Percentiles rank a stretch among this genome's conserved stretches.
Conservation (phyloP, 1,140 invertebrate genomes). For the Holotrichia oblita region DNA sequence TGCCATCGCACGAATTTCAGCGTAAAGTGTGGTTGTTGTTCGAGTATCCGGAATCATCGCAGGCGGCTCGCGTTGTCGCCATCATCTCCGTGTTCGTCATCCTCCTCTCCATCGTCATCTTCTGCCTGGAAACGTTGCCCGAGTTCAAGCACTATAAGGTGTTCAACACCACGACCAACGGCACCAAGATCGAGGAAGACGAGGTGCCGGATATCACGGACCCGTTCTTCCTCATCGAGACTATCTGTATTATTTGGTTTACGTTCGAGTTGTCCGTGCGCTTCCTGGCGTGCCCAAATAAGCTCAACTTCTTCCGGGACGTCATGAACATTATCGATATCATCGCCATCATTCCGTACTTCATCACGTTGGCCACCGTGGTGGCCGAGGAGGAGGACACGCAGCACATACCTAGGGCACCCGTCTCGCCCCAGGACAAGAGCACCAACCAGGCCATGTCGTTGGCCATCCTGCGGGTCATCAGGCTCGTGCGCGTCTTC, state of each 20-base stretch:
- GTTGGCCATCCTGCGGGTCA: constrained; percentile 95
- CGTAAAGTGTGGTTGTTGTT: constrained; percentile 98
- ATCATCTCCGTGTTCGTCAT: constrained; percentile 99
- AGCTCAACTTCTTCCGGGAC: constrained; percentile 98
- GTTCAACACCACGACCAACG: constrained; percentile 94
- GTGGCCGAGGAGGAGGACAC: constrained; percentile 94
- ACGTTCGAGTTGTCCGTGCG: constrained; percentile 98
- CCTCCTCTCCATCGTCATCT: constrained; percentile 98
- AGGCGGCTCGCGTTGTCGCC: constrained; percentile 97
- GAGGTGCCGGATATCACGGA: constrained; percentile 92
- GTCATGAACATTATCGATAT: constrained; percentile 99
- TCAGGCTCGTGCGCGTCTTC: constrained; percentile 97
- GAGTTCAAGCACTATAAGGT: constrained; percentile 99
- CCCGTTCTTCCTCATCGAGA: constrained; percentile 98
- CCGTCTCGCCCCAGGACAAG: constrained; percentile 90
- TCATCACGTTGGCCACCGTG: constrained; percentile 98
- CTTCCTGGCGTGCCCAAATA: constrained; percentile 98
- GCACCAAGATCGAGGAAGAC: constrained; percentile 94
- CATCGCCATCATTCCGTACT: constrained; percentile 99
- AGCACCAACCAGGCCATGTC: constrained; percentile 98
- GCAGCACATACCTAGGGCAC: constrained; percentile 83
- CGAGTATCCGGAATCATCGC: constrained; percentile 99
- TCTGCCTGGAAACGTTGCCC: constrained; percentile 99
- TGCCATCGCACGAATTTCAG: constrained; percentile 96
- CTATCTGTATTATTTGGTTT: constrained; percentile 98